Evolutionary conservation across 1,140 invertebrate genomes (phyloP), one percentile per base, ranked within the genome.

Genomic region (Neodiprion fabricii): DNA sequence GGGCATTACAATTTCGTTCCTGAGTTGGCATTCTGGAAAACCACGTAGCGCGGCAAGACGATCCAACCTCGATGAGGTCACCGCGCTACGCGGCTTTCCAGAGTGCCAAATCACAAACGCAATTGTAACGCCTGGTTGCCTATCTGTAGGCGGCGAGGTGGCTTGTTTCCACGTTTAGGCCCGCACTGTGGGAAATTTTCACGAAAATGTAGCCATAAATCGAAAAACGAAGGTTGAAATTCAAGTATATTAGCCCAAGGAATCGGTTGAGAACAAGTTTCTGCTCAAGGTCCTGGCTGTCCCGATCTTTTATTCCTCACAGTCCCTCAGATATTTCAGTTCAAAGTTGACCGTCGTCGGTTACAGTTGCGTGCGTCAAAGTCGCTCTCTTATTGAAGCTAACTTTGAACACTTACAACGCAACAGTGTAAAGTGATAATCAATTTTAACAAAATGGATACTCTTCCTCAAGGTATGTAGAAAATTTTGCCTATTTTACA

Each of bases 281-380:
- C 53, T 61, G 53, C 8, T 61, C 53, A 61, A 61, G 53, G 53
- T 61, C 53, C 53, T 61, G 53, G 53, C 53, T 61, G 11, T 61
- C 53, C 53, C 11, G 53, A 61, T 9, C 53, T 17, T 61, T 61
- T 9, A 61, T 61, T 61, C 53, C 53, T 61, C 53, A 61, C n/a
- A 61, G 53, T 61, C 53, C 50, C 50, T 53, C 50, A 53, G 50
- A 53, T 53, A 53, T 53, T 2, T 53, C 50, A 53, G 50, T 53
- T 10, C 50, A 53, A 53, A 53, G 50, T n/a, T n/a, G 50, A 53
- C 50, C 2, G n/a, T 53, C 50, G 50, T 53, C 50, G 50, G 50
- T n/a, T 10, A 53, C 50, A 53, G 50, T 61, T 17, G 4, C 53
- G n/a, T 61, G 53, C 53, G 53, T 53, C 50, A 53, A 53, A 11